Conservation (phyloP, 1,140 invertebrate species). For the Cydia fagiglandana region DNA sequence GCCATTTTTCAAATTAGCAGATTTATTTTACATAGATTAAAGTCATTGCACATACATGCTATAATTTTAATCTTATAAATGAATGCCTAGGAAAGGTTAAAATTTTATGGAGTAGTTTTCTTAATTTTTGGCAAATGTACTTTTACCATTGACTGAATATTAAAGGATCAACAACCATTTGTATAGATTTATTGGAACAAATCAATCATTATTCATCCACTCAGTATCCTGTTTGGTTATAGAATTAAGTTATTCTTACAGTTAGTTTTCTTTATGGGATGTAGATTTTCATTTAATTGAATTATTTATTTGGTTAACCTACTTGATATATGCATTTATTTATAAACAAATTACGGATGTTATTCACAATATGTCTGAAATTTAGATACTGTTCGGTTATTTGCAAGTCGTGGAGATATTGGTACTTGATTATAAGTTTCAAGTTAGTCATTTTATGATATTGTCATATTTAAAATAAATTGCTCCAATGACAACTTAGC, state of each 20-base stretch:
- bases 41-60: background rate
- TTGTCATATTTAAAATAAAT: too few species aligned
- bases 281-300: slow-evolving; percentile 7
- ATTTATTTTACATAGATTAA: background rate
- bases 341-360: background rate
- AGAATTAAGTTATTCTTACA: slow-evolving; percentile 13
- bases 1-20: background rate
- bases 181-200: slow-evolving; percentile 12
- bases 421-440: background rate
- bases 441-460: background rate
- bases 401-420: background rate
- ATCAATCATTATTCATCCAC: background rate
- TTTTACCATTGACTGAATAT: background rate
- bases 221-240: background rate
- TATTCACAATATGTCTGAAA: background rate
- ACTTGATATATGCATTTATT: slow-evolving; percentile 18
- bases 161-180: background rate
- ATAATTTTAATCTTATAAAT: too few species aligned
- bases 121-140: background rate
- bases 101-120: too few species aligned
- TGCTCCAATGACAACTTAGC: too few species aligned
- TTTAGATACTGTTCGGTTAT: background rate
- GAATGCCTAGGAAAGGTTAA: too few species aligned
- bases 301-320: background rate
- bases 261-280: slow-evolving; percentile 2